Evolutionary conservation across 2,797 vertebrate genomes (phyloP).

Genomic region (Paramormyrops hopkinsi): DNA sequence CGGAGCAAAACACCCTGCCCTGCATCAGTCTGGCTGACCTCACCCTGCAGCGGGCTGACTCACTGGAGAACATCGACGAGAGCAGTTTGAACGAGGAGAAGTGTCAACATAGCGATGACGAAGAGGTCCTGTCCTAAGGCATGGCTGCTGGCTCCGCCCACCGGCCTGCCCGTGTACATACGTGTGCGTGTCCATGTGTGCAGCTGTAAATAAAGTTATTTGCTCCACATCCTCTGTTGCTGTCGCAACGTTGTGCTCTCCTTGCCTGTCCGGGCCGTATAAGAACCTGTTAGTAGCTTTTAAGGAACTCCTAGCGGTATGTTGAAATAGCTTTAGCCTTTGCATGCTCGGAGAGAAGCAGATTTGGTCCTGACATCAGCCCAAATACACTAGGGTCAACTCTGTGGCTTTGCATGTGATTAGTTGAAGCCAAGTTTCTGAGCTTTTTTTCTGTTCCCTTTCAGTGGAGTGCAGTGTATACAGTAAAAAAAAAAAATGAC

Average conservation of each 20-base stretch:
- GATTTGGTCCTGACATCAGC: not conserved
- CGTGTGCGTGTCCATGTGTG: slow-evolving; percentile 28
- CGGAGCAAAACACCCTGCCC: slow-evolving; percentile 70
- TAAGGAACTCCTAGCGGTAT: not conserved
- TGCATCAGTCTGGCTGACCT: slow-evolving; percentile 60
- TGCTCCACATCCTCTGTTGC: slow-evolving; percentile 24
- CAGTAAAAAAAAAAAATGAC: not conserved
- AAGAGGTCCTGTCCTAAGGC: slow-evolving; percentile 48
- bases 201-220: slow-evolving; percentile 24
- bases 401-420: not conserved
- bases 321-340: slow-evolving; percentile 11
- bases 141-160: slow-evolving; percentile 37
- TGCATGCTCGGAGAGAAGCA: not conserved
- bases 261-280: not conserved
- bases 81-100: slow-evolving; percentile 65
- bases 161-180: slow-evolving; percentile 27
- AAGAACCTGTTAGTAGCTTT: not conserved
- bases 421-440: not conserved
- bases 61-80: slow-evolving; percentile 76
- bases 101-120: slow-evolving; percentile 60
- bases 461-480: not conserved
- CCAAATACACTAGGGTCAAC: not conserved
- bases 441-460: not conserved
- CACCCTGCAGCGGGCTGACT: slow-evolving; percentile 64
- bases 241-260: slow-evolving; percentile 32